Conservation (phyloP, 2,888 invertebrate species). For the Lamellibrachia columna region DNA sequence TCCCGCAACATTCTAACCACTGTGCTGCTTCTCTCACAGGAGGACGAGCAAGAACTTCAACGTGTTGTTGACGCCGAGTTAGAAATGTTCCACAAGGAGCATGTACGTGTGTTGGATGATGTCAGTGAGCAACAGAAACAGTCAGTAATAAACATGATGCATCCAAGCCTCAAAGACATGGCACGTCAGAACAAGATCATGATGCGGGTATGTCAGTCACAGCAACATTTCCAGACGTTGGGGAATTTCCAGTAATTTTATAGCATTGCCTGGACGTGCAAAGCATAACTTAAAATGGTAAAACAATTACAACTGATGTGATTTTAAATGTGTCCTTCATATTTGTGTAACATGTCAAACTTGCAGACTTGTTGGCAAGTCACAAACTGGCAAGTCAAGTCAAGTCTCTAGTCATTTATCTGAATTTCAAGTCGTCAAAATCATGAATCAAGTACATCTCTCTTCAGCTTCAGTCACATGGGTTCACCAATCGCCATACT, state of each 20-base stretch:
- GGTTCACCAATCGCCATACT: too few species aligned
- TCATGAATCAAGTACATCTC: too few species aligned
- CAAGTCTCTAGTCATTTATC: too few species aligned
- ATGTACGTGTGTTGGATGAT: constrained; percentile 43
- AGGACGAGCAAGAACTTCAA: constrained; percentile 59
- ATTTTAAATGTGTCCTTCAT: too few species aligned
- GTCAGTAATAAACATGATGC: constrained; percentile 52
- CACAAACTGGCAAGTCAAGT: too few species aligned
- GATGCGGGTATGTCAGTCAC: constrained; percentile 51
- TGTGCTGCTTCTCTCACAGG: constrained; percentile 42
- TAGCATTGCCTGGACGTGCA: too few species aligned
- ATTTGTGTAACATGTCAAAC: not conserved
- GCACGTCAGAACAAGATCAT: constrained; percentile 62
- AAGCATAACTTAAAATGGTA: too few species aligned
- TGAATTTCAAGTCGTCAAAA: too few species aligned
- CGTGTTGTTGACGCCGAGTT: constrained; percentile 59
- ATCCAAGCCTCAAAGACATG: constrained; percentile 62
- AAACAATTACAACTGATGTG: too few species aligned
- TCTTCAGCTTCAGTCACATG: too few species aligned
- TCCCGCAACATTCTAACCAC: not conserved
- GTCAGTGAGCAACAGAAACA: constrained; percentile 50
- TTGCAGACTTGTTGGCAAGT: too few species aligned
- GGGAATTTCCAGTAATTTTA: not conserved
- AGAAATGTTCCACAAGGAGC: constrained; percentile 55
- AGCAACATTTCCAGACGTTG: too few species aligned